Base-by-base conservation (phyloP, 2,888 invertebrate genomes). In the Strigamia maritima region DNA sequence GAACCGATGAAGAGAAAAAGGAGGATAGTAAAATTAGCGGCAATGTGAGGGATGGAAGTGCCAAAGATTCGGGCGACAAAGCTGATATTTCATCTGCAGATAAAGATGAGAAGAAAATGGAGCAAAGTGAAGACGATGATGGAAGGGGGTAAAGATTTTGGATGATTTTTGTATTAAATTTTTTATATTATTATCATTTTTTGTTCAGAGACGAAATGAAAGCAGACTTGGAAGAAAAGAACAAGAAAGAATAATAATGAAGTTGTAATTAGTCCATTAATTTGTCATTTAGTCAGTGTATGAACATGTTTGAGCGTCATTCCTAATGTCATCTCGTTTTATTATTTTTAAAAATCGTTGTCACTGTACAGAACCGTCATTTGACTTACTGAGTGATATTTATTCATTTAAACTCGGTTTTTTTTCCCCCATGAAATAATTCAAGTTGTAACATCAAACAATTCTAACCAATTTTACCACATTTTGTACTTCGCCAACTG, bases 1-100 rank as follows among this genome's bases (percentile, higher is more conserved):
- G 93, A 1, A 76, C 70, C 28, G 81, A 81, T 49, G 84, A 84
- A 77, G 88, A 93, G 80, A 93, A 93, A 84, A 93, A 86, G 79
- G 83, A 83, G 78, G 83, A 83, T 26, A 16, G 12, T 10, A 44
- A 44, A 44, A 44, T 44, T 16, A 10, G 8, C 16, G 14, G 44
- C 1, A 75, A 35, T 8, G 6, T n/a, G 7, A 10, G 35, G 31
- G 75, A 75, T 28, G 19, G 16, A 8, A 31, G 35, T 16, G 75
- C 31, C 4, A 60, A 60, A 60, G 60, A 60, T 3, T 4, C 60
- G 3, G 24, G 19, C 4, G 75, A 75, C 31, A 35, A 35, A 19
- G 3, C 26, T 4, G 28, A 35, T 8, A 35, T 28, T 75, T 75
- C 31, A 75, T 26, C 28, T 6, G 49, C 7, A 26, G 77, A 77